Evolutionary conservation across 2,888 invertebrate genomes (phyloP).

Genomic region (Chrysodeixis includens): DNA sequence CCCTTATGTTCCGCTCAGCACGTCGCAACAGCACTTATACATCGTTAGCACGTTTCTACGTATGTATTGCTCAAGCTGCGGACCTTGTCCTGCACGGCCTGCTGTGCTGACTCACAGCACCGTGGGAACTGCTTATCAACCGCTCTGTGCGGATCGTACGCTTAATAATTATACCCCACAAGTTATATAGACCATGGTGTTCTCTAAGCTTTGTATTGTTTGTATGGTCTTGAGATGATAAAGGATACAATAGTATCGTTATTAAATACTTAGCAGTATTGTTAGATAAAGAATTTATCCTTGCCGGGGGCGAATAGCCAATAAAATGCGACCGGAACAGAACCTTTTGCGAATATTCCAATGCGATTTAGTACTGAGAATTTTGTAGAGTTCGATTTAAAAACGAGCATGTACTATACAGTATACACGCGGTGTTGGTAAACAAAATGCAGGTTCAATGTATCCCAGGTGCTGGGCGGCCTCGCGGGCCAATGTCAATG

Average conservation of each 20-base stretch:
- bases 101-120: constrained; percentile 76
- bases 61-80: constrained; percentile 71
- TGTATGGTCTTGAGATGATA: constrained; percentile 18
- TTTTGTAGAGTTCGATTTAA: constrained; percentile 20
- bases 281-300: constrained; percentile 8
- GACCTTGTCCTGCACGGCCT: constrained; percentile 75
- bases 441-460: constrained; percentile 80
- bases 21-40: constrained; percentile 62
- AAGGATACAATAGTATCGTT: constrained; percentile 36
- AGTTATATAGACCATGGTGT: constrained; percentile 32
- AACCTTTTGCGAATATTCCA: not conserved
- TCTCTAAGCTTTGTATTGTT: constrained; percentile 48
- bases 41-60: constrained; percentile 85
- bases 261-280: constrained; percentile 7
- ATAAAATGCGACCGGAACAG: not conserved
- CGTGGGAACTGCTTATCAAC: constrained; percentile 75
- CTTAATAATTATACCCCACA: constrained; percentile 57
- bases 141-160: constrained; percentile 62
- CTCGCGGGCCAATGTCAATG: constrained; percentile 81
- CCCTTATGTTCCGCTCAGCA: constrained; percentile 68
- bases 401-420: constrained; percentile 28
- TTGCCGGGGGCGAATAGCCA: not conserved
- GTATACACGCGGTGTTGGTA: constrained; percentile 60
- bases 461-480: constrained; percentile 62
- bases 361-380: not conserved